Percentiles rank a stretch among this genome's conserved stretches.
Evolutionary conservation across 2,797 vertebrate species (phyloP).

Genomic region (Rhabdophis nuchalis): DNA sequence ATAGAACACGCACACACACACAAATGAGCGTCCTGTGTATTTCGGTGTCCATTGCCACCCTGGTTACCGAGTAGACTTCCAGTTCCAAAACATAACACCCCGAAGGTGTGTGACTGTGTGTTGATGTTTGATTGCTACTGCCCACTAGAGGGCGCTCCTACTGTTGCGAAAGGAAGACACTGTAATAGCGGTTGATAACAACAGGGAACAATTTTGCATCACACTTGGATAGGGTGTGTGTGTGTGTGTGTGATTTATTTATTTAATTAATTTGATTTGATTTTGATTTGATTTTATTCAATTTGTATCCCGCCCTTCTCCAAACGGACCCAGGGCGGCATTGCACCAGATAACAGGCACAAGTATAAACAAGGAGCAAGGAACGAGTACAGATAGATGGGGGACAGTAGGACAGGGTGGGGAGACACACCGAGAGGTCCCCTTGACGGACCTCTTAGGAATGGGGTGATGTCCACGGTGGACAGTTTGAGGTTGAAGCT

Average conservation of each 20-base stretch:
- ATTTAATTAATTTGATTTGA: too few species aligned
- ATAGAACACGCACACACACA: not conserved
- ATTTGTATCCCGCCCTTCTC: too few species aligned
- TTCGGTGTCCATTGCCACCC: not conserved
- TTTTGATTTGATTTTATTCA: too few species aligned
- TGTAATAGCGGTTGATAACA: not conserved
- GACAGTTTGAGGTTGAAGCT: too few species aligned
- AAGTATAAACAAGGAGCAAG: too few species aligned
- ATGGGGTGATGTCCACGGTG: too few species aligned
- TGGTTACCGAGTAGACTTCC: not conserved
- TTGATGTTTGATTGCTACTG: constrained; percentile 1
- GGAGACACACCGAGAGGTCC: too few species aligned
- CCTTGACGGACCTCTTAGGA: too few species aligned
- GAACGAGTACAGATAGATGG: too few species aligned
- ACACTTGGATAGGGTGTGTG: not conserved
- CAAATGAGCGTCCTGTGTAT: not conserved
- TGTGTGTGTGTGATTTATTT: not conserved
- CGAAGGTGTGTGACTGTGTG: not conserved
- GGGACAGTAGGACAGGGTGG: too few species aligned
- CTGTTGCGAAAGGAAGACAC: not conserved
- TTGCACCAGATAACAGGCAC: too few species aligned
- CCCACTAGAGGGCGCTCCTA: constrained; percentile 59
- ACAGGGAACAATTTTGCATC: not conserved
- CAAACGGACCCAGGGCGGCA: too few species aligned
- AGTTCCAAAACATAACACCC: not conserved